Evolutionary conservation across 2,113 vertebrate genomes (phyloP).

Genomic region (Grallaria varia): DNA sequence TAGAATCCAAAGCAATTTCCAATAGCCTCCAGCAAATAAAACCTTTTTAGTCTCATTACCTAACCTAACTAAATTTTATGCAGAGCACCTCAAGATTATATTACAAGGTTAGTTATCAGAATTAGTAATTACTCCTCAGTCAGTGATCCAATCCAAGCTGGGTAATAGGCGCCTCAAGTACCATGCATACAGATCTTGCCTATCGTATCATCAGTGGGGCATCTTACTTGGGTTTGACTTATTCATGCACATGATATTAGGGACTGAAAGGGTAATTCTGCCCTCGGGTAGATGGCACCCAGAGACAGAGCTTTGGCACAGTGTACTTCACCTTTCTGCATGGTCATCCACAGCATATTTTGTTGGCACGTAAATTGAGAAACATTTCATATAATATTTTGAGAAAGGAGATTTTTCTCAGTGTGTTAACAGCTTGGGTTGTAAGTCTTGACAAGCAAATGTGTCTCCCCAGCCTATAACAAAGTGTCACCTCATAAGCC

Average conservation of each 20-base stretch:
- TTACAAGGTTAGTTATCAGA: background rate
- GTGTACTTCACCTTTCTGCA: background rate
- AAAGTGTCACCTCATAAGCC: background rate
- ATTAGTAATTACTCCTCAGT: background rate
- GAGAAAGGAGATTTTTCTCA: background rate
- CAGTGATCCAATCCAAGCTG: background rate
- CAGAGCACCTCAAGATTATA: background rate
- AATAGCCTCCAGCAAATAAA: background rate
- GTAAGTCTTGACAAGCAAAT: background rate
- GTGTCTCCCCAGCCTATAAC: background rate
- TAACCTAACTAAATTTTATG: background rate
- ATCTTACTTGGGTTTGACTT: background rate
- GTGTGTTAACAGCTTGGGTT: background rate
- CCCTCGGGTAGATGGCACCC: background rate
- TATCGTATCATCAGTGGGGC: background rate
- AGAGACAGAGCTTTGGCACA: background rate
- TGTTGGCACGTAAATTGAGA: background rate
- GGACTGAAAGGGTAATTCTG: background rate
- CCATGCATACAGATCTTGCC: background rate
- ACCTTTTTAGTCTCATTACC: background rate
- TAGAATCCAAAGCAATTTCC: background rate
- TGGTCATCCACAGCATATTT: background rate
- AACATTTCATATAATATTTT: background rate
- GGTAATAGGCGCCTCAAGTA: background rate
- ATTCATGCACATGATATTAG: accelerated